Evolutionary conservation across 2,888 invertebrate species (phyloP).

Genomic region (Diachrysia chrysitis): DNA sequence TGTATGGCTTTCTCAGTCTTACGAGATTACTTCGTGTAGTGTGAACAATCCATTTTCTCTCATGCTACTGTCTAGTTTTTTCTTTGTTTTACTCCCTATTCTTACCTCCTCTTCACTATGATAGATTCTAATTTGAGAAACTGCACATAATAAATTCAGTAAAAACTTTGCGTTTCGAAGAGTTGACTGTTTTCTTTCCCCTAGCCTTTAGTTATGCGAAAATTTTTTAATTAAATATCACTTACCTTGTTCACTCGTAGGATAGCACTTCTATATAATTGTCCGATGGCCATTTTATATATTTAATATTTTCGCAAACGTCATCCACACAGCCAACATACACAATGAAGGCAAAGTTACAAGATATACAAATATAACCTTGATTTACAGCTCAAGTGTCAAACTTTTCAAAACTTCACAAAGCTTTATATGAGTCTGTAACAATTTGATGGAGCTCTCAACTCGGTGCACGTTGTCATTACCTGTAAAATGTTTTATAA

Average conservation of each 20-base stretch:
- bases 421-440: conserved; percentile 18
- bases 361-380: background rate
- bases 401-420: conserved; percentile 16
- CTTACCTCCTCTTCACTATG: background rate
- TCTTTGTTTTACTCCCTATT: background rate
- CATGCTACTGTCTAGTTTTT: background rate
- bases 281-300: too few species aligned
- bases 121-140: background rate
- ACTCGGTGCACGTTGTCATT: conserved; percentile 47
- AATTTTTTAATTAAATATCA: too few species aligned
- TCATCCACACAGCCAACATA: background rate
- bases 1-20: conserved; percentile 14
- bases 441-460: conserved; percentile 55
- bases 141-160: too few species aligned
- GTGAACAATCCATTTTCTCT: background rate
- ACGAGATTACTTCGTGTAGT: conserved; percentile 18
- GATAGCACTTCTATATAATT: too few species aligned
- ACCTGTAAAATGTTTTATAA: conserved; percentile 63
- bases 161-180: background rate
- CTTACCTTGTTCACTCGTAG: too few species aligned
- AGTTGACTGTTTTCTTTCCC: background rate
- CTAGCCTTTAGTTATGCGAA: background rate
- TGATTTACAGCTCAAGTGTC: background rate
- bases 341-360: background rate
- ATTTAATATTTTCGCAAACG: background rate